These are phyloP conservation scores for Morelia viridis DNA, from an alignment of 2,797 vertebrate genomes.

Conservation along the genomic window DNA sequence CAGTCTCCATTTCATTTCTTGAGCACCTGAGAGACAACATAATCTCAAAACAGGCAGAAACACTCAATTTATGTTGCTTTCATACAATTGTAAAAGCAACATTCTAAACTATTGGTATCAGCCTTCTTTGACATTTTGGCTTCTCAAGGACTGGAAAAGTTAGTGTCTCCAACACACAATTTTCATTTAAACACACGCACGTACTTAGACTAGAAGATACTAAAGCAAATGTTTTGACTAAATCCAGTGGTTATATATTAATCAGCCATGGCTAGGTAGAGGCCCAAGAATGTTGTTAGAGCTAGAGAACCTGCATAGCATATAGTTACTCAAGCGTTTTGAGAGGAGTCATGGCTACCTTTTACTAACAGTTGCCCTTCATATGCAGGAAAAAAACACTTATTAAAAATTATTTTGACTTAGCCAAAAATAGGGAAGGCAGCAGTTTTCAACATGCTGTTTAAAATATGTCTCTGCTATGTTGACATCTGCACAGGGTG, in stretches of 20 bases:
- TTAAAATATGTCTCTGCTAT: conserved; percentile 31
- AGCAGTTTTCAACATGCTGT: not conserved
- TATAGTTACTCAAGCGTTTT: conserved; percentile 15
- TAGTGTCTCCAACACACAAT: not conserved
- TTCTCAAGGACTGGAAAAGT: conserved; percentile 7
- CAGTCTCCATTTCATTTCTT: not conserved
- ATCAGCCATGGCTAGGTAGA: conserved; percentile 19
- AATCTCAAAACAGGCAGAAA: not conserved
- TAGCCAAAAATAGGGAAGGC: not conserved
- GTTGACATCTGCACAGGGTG: not conserved
- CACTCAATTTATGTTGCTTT: not conserved
- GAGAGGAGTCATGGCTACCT: not conserved
- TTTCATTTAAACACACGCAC: not conserved
- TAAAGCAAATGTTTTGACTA: conserved; percentile 28
- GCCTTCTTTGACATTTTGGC: not conserved
- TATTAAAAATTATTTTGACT: conserved; percentile 19
- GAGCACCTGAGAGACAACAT: not conserved
- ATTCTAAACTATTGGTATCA: not conserved
- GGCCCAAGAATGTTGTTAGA: conserved; percentile 32
- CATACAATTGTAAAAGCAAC: not conserved
- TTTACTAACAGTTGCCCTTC: conserved; percentile 47
- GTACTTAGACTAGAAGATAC: conserved; percentile 16
- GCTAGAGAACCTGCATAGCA: not conserved
- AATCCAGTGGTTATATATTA: conserved; percentile 11
- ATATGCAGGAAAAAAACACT: conserved; percentile 26